Conservation (phyloP, 2,888 invertebrate genomes). For the Venusia cambrica region DNA sequence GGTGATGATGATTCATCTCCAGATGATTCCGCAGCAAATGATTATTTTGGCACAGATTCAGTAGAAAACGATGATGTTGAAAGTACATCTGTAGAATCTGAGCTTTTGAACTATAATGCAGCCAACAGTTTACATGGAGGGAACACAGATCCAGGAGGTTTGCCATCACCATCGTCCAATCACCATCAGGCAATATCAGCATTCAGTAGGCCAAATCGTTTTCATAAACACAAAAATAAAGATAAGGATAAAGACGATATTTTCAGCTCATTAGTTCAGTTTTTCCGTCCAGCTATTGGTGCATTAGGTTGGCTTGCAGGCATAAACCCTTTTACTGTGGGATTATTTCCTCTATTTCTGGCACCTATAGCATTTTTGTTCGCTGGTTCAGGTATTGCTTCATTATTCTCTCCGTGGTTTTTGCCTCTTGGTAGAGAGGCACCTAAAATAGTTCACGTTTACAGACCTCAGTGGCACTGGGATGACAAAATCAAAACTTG, state of each 20-base stretch:
- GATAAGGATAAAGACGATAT: constrained; percentile 73
- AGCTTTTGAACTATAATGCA: constrained; percentile 60
- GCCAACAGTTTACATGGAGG: constrained; percentile 46
- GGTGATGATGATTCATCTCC: constrained; percentile 53
- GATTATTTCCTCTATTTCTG: constrained; percentile 81
- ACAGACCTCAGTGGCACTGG: constrained; percentile 81
- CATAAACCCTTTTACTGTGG: constrained; percentile 81
- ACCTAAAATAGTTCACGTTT: constrained; percentile 56
- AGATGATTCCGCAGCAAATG: constrained; percentile 49
- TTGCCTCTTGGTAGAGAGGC: constrained; percentile 74
- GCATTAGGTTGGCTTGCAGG: constrained; percentile 77
- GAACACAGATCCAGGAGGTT: constrained; percentile 44
- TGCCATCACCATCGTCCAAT: constrained; percentile 48
- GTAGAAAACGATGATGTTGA: constrained; percentile 49
- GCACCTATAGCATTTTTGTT: constrained; percentile 84
- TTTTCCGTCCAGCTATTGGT: constrained; percentile 74
- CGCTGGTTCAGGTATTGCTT: constrained; percentile 82
- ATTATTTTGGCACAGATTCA: constrained; percentile 55
- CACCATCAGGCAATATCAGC: constrained; percentile 50
- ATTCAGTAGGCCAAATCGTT: constrained; percentile 49
- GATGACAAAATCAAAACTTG: constrained; percentile 79
- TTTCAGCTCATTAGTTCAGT: constrained; percentile 66
- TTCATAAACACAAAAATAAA: no score
- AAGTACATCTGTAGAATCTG: constrained; percentile 57
- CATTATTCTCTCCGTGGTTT: constrained; percentile 84